These are phyloP conservation scores for Drosophila persimilis DNA, from an alignment of 1,140 invertebrate genomes.

Conservation along the genomic window DNA sequence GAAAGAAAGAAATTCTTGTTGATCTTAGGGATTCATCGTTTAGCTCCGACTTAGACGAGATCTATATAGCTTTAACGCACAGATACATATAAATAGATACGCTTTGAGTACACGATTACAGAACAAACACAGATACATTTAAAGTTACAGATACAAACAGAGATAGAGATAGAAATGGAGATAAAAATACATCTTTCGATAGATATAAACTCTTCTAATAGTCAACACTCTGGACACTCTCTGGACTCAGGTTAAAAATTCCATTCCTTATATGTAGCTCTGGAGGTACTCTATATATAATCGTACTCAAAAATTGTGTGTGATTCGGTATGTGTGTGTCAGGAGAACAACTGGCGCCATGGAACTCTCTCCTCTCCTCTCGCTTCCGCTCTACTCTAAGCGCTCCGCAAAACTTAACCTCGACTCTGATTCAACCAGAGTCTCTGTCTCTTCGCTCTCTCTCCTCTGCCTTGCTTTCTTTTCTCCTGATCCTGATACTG, in stretches of 20 bases:
- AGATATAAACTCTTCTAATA: slow-evolving; percentile 30
- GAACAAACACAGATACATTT: slow-evolving; percentile 8
- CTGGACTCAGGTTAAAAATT: slow-evolving; percentile 33
- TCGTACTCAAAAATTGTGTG: too few species aligned
- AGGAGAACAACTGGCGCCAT: slow-evolving; percentile 43
- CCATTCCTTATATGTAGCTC: slow-evolving; percentile 7
- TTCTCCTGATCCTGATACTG: not conserved
- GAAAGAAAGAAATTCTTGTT: slow-evolving; percentile 29
- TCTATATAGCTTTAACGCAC: slow-evolving; percentile 61
- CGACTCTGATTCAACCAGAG: slow-evolving; percentile 37
- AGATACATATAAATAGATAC: slow-evolving; percentile 34
- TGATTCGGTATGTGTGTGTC: slow-evolving; percentile 4
- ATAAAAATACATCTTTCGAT: slow-evolving; percentile 26
- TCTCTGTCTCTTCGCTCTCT: slow-evolving; percentile 75
- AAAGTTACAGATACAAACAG: slow-evolving; percentile 2
- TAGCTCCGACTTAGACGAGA: slow-evolving; percentile 65
- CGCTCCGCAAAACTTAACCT: slow-evolving; percentile 1
- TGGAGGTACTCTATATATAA: too few species aligned
- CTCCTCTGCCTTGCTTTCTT: slow-evolving; percentile 18
- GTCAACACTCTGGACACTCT: slow-evolving; percentile 26
- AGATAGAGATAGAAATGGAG: slow-evolving; percentile 8
- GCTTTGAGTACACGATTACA: not conserved
- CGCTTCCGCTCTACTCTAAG: slow-evolving; percentile 1
- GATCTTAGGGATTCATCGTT: slow-evolving; percentile 40
- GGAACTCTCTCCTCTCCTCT: slow-evolving; percentile 29